Evolutionary conservation across 2,113 vertebrate genomes (phyloP).

Genomic region (Pungitius pungitius): DNA sequence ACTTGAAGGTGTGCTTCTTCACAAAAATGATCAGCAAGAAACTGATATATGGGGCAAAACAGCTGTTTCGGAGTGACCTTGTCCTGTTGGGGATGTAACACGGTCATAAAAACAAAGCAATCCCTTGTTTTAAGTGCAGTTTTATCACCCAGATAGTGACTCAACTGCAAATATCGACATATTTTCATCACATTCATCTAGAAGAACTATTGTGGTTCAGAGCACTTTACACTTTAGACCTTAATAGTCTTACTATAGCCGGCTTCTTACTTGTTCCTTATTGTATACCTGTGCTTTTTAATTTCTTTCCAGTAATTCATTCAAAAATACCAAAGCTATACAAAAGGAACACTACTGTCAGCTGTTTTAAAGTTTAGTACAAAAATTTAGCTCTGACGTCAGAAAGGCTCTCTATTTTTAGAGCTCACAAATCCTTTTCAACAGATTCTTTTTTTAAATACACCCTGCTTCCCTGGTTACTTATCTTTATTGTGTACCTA

Average conservation of each 20-base stretch:
- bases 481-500: not conserved
- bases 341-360: too few species aligned
- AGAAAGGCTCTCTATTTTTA: not conserved
- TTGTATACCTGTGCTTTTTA: not conserved
- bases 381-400: not conserved
- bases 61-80: constrained; percentile 51
- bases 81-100: constrained; percentile 40
- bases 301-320: not conserved
- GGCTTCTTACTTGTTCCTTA: not conserved
- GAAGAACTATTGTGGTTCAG: constrained; percentile 4
- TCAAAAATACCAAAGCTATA: too few species aligned
- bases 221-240: not conserved
- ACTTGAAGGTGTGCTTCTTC: constrained; percentile 28
- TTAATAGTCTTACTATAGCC: constrained; percentile 6
- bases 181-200: constrained; percentile 25
- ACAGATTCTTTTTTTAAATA: not conserved
- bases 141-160: constrained; percentile 34
- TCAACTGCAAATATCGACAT: constrained; percentile 21
- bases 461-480: not conserved
- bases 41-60: constrained; percentile 50
- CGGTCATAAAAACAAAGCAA: constrained; percentile 33
- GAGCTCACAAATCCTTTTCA: not conserved
- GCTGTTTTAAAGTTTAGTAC: too few species aligned
- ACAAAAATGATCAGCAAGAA: constrained; percentile 44
- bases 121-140: constrained; percentile 43